A percentile compares a stretch with the other conserved stretches of the same genome.
Conservation (phyloP, 2,113 vertebrate species). For the Sturnira hondurensis region DNA sequence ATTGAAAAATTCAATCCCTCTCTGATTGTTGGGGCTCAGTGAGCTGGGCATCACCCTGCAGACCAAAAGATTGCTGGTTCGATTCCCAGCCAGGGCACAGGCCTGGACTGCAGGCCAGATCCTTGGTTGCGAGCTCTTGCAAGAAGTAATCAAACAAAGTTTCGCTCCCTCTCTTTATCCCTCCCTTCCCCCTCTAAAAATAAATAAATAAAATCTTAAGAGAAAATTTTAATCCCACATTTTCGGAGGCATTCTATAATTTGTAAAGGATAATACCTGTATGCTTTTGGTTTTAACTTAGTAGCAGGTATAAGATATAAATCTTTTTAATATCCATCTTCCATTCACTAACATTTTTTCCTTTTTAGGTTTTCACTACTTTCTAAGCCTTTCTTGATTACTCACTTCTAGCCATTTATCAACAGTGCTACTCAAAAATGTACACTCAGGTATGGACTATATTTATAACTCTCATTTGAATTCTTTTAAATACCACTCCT, state of each 20-base stretch:
- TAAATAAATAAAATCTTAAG: too few relatives aligned
- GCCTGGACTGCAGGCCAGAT: too few relatives aligned
- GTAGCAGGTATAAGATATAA: neutral
- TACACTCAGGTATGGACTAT: accelerated
- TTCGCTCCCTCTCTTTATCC: too few relatives aligned
- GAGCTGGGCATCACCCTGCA: too few relatives aligned
- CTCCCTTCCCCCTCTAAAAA: too few relatives aligned
- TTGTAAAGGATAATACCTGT: neutral
- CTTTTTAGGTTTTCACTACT: neutral
- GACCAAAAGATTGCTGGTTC: too few relatives aligned
- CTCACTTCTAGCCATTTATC: neutral
- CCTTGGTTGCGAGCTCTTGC: too few relatives aligned
- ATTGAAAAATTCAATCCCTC: neutral
- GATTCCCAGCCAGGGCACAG: too few relatives aligned
- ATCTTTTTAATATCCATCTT: neutral
- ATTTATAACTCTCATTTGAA: neutral
- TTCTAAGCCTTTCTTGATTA: neutral
- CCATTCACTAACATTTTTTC: neutral
- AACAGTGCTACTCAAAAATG: neutral
- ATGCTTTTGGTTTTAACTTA: conserved; percentile 7
- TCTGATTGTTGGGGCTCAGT: too few relatives aligned
- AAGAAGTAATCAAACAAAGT: too few relatives aligned
- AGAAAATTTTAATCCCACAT: neutral
- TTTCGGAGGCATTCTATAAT: neutral
- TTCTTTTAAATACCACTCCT: neutral